These are phyloP conservation scores for Psephotus haematonotus DNA, from an alignment of 2,113 vertebrate genomes.

Conservation along the genomic window DNA sequence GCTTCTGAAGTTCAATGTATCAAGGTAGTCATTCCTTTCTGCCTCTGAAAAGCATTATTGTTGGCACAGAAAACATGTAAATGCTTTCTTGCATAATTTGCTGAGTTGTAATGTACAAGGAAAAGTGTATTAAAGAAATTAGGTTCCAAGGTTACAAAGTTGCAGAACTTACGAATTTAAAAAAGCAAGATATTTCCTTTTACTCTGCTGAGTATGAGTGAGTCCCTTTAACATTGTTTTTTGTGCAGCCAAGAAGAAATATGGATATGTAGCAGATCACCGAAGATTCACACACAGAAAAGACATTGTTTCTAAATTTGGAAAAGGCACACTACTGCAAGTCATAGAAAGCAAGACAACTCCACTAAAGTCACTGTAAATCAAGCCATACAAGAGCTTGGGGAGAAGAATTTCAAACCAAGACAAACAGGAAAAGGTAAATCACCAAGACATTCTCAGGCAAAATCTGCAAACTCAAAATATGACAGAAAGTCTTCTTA, in stretches of 20 bases:
- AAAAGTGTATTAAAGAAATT: background rate
- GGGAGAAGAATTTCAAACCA: background rate
- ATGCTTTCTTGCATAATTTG: background rate
- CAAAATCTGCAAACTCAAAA: background rate
- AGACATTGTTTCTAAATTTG: background rate
- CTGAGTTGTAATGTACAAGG: background rate
- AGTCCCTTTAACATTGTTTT: background rate
- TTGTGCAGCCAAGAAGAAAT: background rate
- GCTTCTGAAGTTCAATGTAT: background rate
- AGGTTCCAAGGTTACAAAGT: conserved; percentile 9
- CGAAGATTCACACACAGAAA: background rate
- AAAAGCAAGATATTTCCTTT: background rate
- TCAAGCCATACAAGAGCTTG: background rate
- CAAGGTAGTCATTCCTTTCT: conserved; percentile 18
- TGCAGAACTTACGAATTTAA: background rate
- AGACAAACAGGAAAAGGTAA: background rate
- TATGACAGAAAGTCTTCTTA: conserved; percentile 71
- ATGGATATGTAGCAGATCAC: background rate
- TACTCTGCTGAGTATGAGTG: background rate
- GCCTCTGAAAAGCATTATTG: background rate
- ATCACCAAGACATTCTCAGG: background rate
- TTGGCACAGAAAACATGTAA: conserved; percentile 9
- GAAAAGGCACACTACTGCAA: background rate
- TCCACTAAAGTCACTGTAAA: background rate
- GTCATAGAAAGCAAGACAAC: background rate